A percentile compares a stretch with the other conserved stretches of the same genome.
Evolutionary conservation across 2,888 invertebrate genomes (phyloP).

Genomic region (Drosophila robusta): DNA sequence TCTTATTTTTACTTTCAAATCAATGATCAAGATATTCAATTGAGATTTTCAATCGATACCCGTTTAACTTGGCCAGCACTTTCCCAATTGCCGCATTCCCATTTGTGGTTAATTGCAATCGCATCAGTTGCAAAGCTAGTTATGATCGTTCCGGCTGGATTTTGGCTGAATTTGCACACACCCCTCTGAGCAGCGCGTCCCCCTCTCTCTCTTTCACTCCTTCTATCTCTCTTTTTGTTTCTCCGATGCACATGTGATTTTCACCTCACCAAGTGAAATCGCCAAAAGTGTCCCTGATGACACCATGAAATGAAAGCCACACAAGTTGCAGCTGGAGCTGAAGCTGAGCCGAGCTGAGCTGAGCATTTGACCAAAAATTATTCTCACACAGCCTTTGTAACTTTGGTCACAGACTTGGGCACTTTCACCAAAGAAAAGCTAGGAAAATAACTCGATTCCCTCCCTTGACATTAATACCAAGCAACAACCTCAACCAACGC

Average conservation of each 20-base stretch:
- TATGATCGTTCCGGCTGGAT: conserved; percentile 22
- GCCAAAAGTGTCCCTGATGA: conserved; percentile 59
- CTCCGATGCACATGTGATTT: conserved; percentile 27
- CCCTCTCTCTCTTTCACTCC: too few species aligned
- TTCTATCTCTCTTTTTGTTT: not conserved
- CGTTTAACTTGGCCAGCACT: conserved; percentile 57
- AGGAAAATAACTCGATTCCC: conserved; percentile 8
- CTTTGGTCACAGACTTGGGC: conserved; percentile 30
- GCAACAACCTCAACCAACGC: conserved; percentile 17
- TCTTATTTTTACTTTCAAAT: conserved; percentile 69
- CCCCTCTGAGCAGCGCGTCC: not conserved
- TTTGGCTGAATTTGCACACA: conserved; percentile 24
- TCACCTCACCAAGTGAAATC: conserved; percentile 64
- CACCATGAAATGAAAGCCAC: conserved; percentile 64
- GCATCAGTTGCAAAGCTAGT: conserved; percentile 24
- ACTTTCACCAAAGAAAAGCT: conserved; percentile 58
- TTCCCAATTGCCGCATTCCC: conserved; percentile 59
- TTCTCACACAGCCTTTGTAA: conserved; percentile 60
- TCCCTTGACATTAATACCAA: conserved; percentile 22
- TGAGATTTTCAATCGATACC: conserved; percentile 29
- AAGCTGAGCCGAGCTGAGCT: too few species aligned
- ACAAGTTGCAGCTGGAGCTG: conserved; percentile 36
- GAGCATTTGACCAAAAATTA: conserved; percentile 27
- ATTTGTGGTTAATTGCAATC: conserved; percentile 68
- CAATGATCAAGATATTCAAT: conserved; percentile 75